Evolutionary conservation across 2,113 vertebrate species (phyloP).

Genomic region (Cyprinodon tularosa): DNA sequence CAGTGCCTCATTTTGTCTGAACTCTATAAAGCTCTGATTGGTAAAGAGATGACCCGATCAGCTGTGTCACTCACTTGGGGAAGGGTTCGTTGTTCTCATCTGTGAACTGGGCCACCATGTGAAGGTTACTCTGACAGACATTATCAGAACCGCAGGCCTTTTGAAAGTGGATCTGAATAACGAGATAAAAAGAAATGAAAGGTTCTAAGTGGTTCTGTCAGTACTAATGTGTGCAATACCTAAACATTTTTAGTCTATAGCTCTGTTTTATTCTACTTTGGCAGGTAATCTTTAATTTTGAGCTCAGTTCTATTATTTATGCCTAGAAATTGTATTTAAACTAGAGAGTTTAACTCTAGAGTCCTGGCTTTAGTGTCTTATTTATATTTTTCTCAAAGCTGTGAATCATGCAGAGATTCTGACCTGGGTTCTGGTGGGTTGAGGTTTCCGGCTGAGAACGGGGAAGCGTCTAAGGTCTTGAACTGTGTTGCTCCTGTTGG

Average conservation of each 20-base stretch:
- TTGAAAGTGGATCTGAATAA: conserved; percentile 87
- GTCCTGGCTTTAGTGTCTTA: neutral
- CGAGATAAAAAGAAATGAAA: neutral
- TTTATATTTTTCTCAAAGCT: neutral
- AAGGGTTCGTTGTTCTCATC: conserved; percentile 75
- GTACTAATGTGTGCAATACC: neutral
- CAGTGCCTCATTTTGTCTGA: neutral
- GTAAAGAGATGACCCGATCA: neutral
- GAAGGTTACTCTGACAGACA: conserved; percentile 90
- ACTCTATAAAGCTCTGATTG: neutral
- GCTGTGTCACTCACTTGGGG: conserved; percentile 66
- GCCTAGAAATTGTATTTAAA: too few relatives aligned
- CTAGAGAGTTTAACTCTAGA: neutral
- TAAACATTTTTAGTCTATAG: neutral
- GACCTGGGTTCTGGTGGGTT: conserved; percentile 82
- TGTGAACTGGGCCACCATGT: conserved; percentile 83
- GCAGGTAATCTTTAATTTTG: too few relatives aligned
- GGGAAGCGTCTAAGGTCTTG: conserved; percentile 82
- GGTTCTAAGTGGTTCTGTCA: neutral
- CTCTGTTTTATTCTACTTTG: neutral
- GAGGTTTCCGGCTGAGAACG: conserved; percentile 78
- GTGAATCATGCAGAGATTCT: conserved; percentile 5
- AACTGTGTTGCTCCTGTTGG: conserved; percentile 46
- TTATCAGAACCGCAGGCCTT: conserved; percentile 91
- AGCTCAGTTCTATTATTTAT: neutral